A percentile compares a stretch with the other conserved stretches of the same genome.
Conservation (phyloP, 2,888 invertebrate species). For the Drosophila melanocephala region DNA sequence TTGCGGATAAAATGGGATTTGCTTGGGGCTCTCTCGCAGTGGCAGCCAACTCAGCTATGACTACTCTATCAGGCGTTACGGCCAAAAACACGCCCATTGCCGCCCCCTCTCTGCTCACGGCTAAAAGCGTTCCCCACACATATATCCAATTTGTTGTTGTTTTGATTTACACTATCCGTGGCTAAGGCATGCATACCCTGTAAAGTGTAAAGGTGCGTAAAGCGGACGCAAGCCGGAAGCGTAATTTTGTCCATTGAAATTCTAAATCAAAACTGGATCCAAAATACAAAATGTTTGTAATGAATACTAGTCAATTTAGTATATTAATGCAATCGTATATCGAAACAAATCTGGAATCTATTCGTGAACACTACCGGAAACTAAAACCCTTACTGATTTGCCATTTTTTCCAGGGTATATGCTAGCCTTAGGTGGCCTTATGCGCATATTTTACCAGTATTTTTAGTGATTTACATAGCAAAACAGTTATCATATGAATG, state of each 20-base stretch:
- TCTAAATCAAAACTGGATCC: neutral
- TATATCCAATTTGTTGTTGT: conserved; percentile 77
- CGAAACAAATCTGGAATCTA: neutral
- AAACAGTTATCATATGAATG: neutral
- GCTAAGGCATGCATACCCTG: conserved; percentile 35
- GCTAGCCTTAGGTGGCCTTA: rapidly evolving
- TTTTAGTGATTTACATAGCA: neutral
- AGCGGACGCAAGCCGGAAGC: neutral
- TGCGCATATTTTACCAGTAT: neutral
- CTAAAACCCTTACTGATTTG: neutral
- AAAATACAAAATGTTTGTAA: neutral
- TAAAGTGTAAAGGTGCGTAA: neutral
- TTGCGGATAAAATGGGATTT: conserved; percentile 81
- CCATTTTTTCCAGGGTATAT: neutral
- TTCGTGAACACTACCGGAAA: neutral
- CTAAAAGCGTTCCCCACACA: conserved; percentile 53
- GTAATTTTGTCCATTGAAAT: neutral
- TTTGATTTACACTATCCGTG: conserved; percentile 72
- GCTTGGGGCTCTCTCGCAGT: conserved; percentile 47
- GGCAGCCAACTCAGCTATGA: conserved; percentile 48
- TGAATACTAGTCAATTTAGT: neutral
- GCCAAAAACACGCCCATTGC: conserved; percentile 43
- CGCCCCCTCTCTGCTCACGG: conserved; percentile 26
- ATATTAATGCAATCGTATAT: neutral
- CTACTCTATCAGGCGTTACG: conserved; percentile 49